Percentiles rank a stretch among this genome's conserved stretches.
These are phyloP conservation scores for Muscicapa comitata DNA, from an alignment of 2,797 vertebrate species.

Conservation along the genomic window DNA sequence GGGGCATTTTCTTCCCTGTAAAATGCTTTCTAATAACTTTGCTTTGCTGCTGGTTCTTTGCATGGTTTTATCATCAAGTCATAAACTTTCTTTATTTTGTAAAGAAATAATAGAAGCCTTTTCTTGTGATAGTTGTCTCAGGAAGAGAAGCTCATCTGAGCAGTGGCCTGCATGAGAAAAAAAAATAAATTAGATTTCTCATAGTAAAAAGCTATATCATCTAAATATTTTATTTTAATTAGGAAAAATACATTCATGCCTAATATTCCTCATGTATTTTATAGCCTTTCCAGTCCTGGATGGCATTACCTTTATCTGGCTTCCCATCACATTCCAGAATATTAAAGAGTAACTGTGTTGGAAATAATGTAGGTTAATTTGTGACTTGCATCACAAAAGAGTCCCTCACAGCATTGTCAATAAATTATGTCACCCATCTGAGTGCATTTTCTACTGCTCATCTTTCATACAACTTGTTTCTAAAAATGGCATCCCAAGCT, in stretches of 20 bases:
- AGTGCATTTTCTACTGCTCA: background rate
- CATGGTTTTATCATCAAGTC: background rate
- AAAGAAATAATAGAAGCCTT: background rate
- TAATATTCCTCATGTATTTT: constrained; percentile 33
- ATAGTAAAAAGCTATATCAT: background rate
- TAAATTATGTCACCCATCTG: constrained; percentile 15
- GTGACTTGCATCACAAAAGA: background rate
- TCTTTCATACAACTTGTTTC: background rate
- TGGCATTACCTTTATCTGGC: background rate
- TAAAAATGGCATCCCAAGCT: constrained; percentile 1
- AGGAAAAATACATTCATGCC: constrained; percentile 9
- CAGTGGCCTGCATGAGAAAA: background rate
- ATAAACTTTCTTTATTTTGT: constrained; percentile 35
- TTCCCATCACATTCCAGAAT: background rate
- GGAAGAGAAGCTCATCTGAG: background rate
- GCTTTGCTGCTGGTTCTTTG: constrained; percentile 26
- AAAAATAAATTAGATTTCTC: constrained; percentile 13
- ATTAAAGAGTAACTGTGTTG: background rate
- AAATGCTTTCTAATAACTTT: constrained; percentile 44
- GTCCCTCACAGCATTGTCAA: background rate
- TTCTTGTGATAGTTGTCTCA: background rate
- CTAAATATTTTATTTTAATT: constrained; percentile 43
- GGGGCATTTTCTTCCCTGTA: background rate
- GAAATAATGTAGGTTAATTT: constrained; percentile 4
- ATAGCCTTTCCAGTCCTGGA: background rate